Base-by-base conservation (phyloP, 2,113 vertebrate genomes). In the Rutilus rutilus region DNA sequence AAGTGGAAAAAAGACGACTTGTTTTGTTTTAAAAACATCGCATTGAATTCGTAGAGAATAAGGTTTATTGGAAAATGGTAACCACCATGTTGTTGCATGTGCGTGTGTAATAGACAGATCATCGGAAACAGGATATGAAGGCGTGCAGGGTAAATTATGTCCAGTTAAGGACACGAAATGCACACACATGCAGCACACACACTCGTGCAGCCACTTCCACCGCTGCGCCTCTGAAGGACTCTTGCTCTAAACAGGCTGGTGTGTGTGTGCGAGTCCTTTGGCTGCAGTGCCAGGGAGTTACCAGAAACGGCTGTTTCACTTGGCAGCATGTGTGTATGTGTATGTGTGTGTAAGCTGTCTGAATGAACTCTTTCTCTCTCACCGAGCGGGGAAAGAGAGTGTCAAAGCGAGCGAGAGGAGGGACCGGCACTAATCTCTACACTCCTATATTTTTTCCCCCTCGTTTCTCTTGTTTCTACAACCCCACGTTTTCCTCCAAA, bases 291-390 rank as follows among this genome's bases (percentile, higher is more conserved):
- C 93, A 94, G 91, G 90, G 85, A 91, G 89, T 95, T 95, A 94
- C 94, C 94, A 94, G 93, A 95, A 95, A 90, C 92, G 89, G 90
- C 91, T 95, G 93, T 94, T 95, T 92, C 91, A 91, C 89, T 95
- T 95, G 95, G 94, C 94, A 76, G 82, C 82, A 81, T 87, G 65
- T 67, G 62, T 82, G 84, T 39, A 62, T 74, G 82, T 65, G 77
- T 65, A 57, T 30, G 73, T 50, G 78, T 47, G 73, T 15, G 74
- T 62, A 73, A 27, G 78, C 45, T 73, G 88, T 86, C 87, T 95
- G 92, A 95, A 95, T 94, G 93, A 90, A 90, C 91, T 86, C 93
- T 95, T 95, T 95, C 92, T 95, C 93, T 87, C 86, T 86, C 17
- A 85, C 88, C 5, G 91, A 90, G 89, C 88, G 87, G 74, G 78